Evolutionary conservation across 2,888 invertebrate genomes (phyloP), one percentile per base, ranked within the genome.

Genomic region (Tachina fera): DNA sequence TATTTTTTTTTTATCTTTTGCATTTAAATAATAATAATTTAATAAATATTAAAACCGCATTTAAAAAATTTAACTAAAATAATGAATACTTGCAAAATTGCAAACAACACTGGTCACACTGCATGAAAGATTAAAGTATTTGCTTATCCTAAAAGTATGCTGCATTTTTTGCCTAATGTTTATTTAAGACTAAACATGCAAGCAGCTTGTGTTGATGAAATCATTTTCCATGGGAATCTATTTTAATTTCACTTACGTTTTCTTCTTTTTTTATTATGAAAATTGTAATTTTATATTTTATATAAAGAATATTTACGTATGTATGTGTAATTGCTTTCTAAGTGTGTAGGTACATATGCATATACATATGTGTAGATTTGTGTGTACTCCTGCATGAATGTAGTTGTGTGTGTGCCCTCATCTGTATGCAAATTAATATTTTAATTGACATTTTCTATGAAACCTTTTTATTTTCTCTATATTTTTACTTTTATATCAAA

Each of bases 361-460:
- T n/a, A n/a, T n/a, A 56, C 1, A 45, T 60, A 31, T 51, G 14
- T 53, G 10, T 41, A 75, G 3, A 16, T 71, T 11, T 43, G 9
- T 60, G n/a, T 58, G 11, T 58, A 41, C n/a, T 16, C 31, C 43
- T 31, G 19, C 49, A 49, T 67, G 31, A n/a, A 41, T 47, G 51
- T 68, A 10, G 43, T 61, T 51, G 51, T 70, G 56, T 51, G 51
- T 70, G 56, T 79, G 60, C 71, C 60, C 85, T 87, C 81, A 87
- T 87, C 86, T 83, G 76, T 74, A 87, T 87, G 84, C 82, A 87
- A 88, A 88, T 87, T 87, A 83, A 81, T 87, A 88, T 88, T 88
- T 88, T 88, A 88, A 87, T 88, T 87, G 87, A 80, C 83, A 86
- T 86, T 87, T 84, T 86, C 86, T 83, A 79, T 81, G 71, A 79